Evolutionary conservation across 2,797 vertebrate genomes (phyloP).

Genomic region (Balearica regulorum): DNA sequence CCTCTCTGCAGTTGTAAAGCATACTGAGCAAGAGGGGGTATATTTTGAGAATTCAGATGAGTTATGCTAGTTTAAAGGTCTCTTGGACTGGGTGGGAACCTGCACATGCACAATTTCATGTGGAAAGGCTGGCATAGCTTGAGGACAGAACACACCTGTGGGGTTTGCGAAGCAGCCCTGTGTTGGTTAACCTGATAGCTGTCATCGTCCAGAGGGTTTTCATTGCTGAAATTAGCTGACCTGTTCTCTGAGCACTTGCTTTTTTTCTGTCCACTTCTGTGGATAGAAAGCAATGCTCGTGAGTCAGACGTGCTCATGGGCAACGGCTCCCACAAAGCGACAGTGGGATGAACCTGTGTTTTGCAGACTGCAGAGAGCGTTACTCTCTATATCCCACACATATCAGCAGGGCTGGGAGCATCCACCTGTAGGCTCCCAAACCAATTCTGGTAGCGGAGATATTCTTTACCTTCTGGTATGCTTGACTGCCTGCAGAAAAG

Average conservation of each 20-base stretch:
- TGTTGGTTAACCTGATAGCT: not conserved
- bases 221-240: not conserved
- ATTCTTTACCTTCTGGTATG: not conserved
- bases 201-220: not conserved
- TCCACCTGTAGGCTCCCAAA: not conserved
- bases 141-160: not conserved
- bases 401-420: not conserved
- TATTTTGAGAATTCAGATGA: not conserved
- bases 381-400: not conserved
- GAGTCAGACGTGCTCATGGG: not conserved
- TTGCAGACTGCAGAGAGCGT: not conserved
- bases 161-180: not conserved
- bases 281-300: not conserved
- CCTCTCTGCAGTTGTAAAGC: not conserved
- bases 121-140: not conserved
- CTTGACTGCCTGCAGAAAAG: not conserved
- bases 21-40: not conserved
- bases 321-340: not conserved
- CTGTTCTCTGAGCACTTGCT: not conserved
- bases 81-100: not conserved
- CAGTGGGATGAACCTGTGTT: not conserved
- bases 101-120: fast-evolving
- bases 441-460: not conserved
- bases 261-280: not conserved
- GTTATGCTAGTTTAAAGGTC: not conserved